These are phyloP conservation scores for Labeo catla DNA, from an alignment of 2,113 vertebrate species.

Conservation along the genomic window DNA sequence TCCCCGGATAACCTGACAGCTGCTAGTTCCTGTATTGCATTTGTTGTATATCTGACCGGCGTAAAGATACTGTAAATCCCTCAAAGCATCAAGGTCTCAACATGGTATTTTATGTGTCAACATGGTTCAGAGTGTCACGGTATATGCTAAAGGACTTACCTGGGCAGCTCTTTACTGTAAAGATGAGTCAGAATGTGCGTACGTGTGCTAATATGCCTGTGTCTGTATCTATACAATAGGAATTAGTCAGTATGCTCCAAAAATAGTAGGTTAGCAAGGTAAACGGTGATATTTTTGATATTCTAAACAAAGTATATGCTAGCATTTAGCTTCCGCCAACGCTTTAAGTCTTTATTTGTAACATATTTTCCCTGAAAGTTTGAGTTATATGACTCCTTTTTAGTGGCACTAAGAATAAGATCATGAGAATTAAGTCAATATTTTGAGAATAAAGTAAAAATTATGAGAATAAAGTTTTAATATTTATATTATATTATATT, in stretches of 20 bases:
- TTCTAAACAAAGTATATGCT: too few species aligned
- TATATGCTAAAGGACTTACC: constrained; percentile 13
- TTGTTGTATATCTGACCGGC: constrained; percentile 4
- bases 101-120: constrained; percentile 18
- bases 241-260: not conserved
- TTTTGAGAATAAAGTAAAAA: too few species aligned
- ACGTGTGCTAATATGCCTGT: not conserved
- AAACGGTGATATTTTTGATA: not conserved
- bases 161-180: not conserved
- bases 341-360: not conserved
- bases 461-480: too few species aligned
- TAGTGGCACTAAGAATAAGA: too few species aligned
- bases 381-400: not conserved
- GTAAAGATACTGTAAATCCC: constrained; percentile 12
- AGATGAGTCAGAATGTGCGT: not conserved
- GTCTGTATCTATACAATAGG: not conserved
- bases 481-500: too few species aligned
- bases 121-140: not conserved
- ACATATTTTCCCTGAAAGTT: not conserved
- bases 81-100: constrained; percentile 27
- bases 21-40: constrained; percentile 32
- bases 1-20: constrained; percentile 24
- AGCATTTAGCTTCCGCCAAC: too few species aligned
- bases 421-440: too few species aligned
- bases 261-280: not conserved